Conservation (phyloP, 2,797 vertebrate genomes). For the Podargus strigoides region DNA sequence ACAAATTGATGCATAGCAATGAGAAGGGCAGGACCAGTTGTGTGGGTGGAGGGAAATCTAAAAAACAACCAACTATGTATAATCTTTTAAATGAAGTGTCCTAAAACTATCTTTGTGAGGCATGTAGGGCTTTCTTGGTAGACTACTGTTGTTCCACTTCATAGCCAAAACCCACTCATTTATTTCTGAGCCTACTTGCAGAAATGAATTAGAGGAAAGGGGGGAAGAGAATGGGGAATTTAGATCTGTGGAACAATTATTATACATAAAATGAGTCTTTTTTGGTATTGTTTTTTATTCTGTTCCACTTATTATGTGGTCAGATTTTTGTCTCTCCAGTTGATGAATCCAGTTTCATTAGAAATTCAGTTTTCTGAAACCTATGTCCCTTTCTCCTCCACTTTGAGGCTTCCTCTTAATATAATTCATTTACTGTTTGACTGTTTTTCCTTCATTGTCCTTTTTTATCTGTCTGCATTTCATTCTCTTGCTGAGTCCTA, state of each 20-base stretch:
- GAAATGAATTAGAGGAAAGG: background rate
- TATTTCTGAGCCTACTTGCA: background rate
- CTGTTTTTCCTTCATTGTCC: background rate
- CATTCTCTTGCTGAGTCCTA: background rate
- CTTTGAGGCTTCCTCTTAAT: background rate
- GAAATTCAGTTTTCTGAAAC: background rate
- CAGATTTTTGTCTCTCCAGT: background rate
- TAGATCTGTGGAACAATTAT: background rate
- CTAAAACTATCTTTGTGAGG: background rate
- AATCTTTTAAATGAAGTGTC: background rate
- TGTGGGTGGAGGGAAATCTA: too few species aligned
- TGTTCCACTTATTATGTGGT: background rate
- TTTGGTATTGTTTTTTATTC: background rate
- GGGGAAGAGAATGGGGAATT: background rate
- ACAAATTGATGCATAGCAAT: background rate
- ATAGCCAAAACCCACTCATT: background rate
- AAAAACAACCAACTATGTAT: background rate
- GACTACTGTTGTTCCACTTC: background rate
- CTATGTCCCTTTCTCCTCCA: background rate
- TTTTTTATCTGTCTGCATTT: background rate
- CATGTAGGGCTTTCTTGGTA: background rate
- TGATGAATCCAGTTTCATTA: background rate
- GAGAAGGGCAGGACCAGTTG: background rate
- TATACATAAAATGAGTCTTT: background rate
- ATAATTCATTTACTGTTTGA: background rate